phyloP scores from a whole-genome alignment of 2,888 invertebrate species.

The Sycophila texana region DNA sequence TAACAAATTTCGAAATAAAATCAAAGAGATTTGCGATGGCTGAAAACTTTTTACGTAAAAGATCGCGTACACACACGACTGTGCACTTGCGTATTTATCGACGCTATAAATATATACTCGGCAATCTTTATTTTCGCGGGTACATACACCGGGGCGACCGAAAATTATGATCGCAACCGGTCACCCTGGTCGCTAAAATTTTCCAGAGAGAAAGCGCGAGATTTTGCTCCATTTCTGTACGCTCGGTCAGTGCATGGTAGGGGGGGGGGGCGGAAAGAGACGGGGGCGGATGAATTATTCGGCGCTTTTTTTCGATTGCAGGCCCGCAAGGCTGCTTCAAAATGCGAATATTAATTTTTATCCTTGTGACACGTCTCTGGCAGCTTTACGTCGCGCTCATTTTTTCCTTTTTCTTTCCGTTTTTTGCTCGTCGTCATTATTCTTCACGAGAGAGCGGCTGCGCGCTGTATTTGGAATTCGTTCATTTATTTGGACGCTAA shows the following conservation, averaged over 20 bases:
- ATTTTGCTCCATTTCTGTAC: conserved; percentile 1
- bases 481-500: conserved; percentile 18
- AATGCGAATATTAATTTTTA: conserved; percentile 44
- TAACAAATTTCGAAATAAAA: background rate
- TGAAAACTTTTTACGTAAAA: background rate
- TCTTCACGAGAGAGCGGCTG: background rate
- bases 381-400: conserved; percentile 23
- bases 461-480: conserved; percentile 12
- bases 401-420: background rate
- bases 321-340: conserved; percentile 31
- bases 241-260: conserved; percentile 5
- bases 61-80: background rate
- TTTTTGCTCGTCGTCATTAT: conserved; percentile 15
- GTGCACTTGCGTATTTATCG: background rate
- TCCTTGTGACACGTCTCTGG: conserved; percentile 2
- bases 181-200: conserved; percentile 13
- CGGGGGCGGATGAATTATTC: conserved; percentile 34
- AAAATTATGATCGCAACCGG: conserved; percentile 25
- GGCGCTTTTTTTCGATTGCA: conserved; percentile 28
- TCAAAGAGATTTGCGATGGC: background rate
- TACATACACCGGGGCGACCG: background rate
- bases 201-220: background rate
- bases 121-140: background rate
- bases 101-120: conserved; percentile 6
- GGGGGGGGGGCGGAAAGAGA: background rate